Percentiles rank a stretch among this genome's conserved stretches.
phyloP scores from a whole-genome alignment of 2,113 vertebrate species.

The Aix galericulata region DNA sequence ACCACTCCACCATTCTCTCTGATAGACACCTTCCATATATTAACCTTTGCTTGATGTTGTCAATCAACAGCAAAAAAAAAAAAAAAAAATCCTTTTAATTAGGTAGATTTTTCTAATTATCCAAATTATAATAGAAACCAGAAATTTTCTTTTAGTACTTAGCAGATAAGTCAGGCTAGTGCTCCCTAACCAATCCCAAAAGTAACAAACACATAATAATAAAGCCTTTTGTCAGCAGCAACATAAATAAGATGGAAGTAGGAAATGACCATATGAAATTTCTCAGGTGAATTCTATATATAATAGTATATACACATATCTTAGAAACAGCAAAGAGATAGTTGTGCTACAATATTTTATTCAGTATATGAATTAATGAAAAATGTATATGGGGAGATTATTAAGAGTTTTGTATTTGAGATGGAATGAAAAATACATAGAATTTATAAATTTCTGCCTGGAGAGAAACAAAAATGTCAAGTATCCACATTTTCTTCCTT shows the following conservation, averaged over 20 bases:
- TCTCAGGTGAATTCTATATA: not conserved
- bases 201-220: not conserved
- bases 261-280: not conserved
- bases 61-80: not conserved
- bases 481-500: not conserved
- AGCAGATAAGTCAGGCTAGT: not conserved
- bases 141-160: not conserved
- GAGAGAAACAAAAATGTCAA: not conserved
- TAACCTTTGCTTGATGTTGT: not conserved
- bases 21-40: not conserved
- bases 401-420: not conserved
- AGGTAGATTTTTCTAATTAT: not conserved
- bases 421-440: not conserved
- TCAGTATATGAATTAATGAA: not conserved
- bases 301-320: not conserved
- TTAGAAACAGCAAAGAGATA: not conserved
- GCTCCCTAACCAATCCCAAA: not conserved
- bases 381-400: not conserved
- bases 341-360: not conserved
- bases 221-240: not conserved
- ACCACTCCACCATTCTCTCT: not conserved
- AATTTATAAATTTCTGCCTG: not conserved
- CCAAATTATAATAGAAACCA: not conserved
- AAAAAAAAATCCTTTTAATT: not conserved
- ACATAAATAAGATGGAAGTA: not conserved